Percentiles rank a stretch among this genome's conserved stretches.
Conservation (phyloP, 2,888 invertebrate species). For the Standfussiana lucernea region DNA sequence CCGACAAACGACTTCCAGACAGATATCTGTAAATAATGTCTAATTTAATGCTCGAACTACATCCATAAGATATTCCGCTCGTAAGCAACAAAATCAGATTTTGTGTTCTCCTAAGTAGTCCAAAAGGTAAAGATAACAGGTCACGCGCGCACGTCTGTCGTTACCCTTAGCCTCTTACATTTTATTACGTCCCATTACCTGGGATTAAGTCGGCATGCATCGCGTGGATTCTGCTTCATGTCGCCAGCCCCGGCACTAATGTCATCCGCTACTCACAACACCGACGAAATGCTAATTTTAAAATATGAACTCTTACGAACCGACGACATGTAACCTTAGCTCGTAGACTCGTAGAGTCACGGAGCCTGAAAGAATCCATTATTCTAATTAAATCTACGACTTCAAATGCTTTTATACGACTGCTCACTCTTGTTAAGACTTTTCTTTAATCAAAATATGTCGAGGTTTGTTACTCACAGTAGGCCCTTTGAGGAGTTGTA, state of each 20-base stretch:
- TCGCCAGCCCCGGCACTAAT: constrained; percentile 78
- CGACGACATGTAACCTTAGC: constrained; percentile 66
- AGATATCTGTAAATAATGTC: constrained; percentile 27
- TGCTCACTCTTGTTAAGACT: constrained; percentile 68
- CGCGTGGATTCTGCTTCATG: constrained; percentile 83
- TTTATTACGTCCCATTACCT: constrained; percentile 89
- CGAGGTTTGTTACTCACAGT: constrained; percentile 53
- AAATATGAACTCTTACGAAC: constrained; percentile 71
- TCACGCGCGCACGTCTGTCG: constrained; percentile 89
- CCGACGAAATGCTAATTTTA: constrained; percentile 75
- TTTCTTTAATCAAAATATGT: constrained; percentile 63
- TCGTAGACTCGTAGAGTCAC: constrained; percentile 62
- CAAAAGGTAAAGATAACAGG: constrained; percentile 84
- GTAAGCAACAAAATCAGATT: constrained; percentile 76
- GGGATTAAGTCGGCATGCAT: constrained; percentile 87
- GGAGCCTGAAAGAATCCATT: constrained; percentile 75
- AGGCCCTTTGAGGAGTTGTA: constrained; percentile 56
- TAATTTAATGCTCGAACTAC: constrained; percentile 49
- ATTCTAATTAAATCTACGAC: constrained; percentile 68
- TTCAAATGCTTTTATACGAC: constrained; percentile 65
- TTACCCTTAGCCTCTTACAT: constrained; percentile 88
- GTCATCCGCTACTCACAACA: constrained; percentile 75
- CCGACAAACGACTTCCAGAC: constrained; percentile 14
- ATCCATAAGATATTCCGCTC: constrained; percentile 51
- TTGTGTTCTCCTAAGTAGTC: constrained; percentile 79